Evolutionary conservation across 2,797 vertebrate genomes (phyloP).

Genomic region (Cyprinella venusta): DNA sequence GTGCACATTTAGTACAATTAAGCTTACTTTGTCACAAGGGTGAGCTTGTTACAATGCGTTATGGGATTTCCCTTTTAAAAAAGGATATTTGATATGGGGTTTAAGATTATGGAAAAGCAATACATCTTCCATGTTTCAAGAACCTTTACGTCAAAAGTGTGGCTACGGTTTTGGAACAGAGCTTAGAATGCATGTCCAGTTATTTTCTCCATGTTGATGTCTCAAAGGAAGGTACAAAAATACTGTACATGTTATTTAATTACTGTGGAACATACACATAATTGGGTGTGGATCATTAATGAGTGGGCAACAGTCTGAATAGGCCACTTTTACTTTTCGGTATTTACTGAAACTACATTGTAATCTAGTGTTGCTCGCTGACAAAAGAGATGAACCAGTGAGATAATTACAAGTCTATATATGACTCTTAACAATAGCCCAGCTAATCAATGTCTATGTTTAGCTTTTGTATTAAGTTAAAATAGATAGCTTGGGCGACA

Average conservation of each 20-base stretch:
- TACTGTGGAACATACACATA: neutral
- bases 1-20: neutral
- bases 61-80: neutral
- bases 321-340: neutral
- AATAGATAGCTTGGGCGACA: neutral
- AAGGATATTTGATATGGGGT: neutral
- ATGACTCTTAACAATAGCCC: neutral
- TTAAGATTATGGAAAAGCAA: neutral
- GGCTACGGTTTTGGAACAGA: neutral
- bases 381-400: neutral
- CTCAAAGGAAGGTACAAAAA: neutral
- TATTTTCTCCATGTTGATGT: too few relatives aligned
- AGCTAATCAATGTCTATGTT: conserved; percentile 15
- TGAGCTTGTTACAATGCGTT: neutral
- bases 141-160: neutral
- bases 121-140: neutral
- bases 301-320: neutral
- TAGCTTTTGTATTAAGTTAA: neutral
- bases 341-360: neutral
- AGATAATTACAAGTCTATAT: conserved; percentile 5
- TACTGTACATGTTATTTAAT: neutral
- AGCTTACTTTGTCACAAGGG: neutral
- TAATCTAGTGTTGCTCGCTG: neutral
- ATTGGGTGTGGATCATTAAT: neutral
- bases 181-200: neutral